phyloP scores from a whole-genome alignment of 2,888 invertebrate species.

The Yponomeuta plumbellus region DNA sequence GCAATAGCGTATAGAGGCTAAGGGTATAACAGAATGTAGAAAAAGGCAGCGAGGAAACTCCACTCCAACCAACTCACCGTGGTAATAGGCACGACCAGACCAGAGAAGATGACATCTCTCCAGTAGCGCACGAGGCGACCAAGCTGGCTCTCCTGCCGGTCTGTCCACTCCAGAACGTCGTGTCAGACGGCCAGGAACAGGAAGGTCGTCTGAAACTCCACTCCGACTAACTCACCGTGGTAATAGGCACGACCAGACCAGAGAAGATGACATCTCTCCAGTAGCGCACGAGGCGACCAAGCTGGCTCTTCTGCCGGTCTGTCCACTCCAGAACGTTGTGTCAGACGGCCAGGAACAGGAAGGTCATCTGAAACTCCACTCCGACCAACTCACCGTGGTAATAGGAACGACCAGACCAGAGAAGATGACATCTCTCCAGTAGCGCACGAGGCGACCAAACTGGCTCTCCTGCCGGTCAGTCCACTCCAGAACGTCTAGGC shows the following conservation, averaged over 20 bases:
- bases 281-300: constrained; percentile 43
- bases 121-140: constrained; percentile 44
- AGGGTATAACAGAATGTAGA: too few relatives aligned
- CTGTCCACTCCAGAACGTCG: constrained; percentile 55
- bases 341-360: constrained; percentile 48
- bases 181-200: constrained; percentile 49
- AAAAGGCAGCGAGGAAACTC: too few relatives aligned
- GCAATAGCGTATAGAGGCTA: too few relatives aligned
- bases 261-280: constrained; percentile 50
- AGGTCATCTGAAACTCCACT: constrained; percentile 48
- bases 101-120: constrained; percentile 49
- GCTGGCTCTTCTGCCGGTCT: constrained; percentile 36
- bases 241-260: constrained; percentile 52
- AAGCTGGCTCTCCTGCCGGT: constrained; percentile 37
- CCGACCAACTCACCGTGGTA: constrained; percentile 42
- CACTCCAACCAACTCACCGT: constrained; percentile 36
- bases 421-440: constrained; percentile 51
- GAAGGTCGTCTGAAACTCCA: constrained; percentile 58
- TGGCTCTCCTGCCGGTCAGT: constrained; percentile 38
- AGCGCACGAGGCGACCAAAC: constrained; percentile 40
- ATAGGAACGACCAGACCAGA: constrained; percentile 51
- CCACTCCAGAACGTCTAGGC: constrained; percentile 57
- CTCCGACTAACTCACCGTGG: constrained; percentile 51
- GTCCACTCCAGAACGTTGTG: constrained; percentile 58
- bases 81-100: constrained; percentile 54